Evolutionary conservation across 2,797 vertebrate genomes (phyloP).

Genomic region (Linurgus olivaceus): DNA sequence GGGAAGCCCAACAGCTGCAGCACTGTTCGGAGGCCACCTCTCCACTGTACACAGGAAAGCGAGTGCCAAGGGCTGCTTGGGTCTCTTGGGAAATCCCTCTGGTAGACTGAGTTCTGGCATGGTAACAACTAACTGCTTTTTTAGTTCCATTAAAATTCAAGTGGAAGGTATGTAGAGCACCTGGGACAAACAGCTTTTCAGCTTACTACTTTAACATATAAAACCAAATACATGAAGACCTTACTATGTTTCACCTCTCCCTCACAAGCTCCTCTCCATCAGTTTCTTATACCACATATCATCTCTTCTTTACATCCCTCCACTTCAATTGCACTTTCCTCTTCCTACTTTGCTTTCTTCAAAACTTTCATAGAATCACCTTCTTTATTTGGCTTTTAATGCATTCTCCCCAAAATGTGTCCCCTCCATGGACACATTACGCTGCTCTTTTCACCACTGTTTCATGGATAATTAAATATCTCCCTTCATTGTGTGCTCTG

Average conservation of each 20-base stretch:
- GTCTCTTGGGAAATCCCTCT: background rate
- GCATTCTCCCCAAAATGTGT: background rate
- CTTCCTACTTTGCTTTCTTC: background rate
- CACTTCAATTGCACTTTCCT: background rate
- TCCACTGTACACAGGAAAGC: background rate
- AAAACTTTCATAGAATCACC: background rate
- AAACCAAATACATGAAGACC: background rate
- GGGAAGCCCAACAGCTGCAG: slow-evolving; percentile 15
- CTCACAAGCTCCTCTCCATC: background rate
- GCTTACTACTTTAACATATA: background rate
- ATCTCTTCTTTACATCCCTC: background rate
- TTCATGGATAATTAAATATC: background rate
- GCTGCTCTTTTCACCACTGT: background rate
- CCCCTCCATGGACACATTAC: background rate
- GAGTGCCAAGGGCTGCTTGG: background rate
- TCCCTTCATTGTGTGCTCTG: background rate
- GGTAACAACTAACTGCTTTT: background rate
- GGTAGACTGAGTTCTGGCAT: background rate
- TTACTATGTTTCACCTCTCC: background rate
- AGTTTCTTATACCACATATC: background rate
- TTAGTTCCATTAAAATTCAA: background rate
- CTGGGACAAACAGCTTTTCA: background rate
- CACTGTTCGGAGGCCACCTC: background rate
- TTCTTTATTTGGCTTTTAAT: background rate
- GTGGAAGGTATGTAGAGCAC: background rate